A percentile compares a stretch with the other conserved stretches of the same genome.
These are phyloP conservation scores for Sarotherodon lohbergeri DNA, from an alignment of 2,113 vertebrate species.

Conservation along the genomic window DNA sequence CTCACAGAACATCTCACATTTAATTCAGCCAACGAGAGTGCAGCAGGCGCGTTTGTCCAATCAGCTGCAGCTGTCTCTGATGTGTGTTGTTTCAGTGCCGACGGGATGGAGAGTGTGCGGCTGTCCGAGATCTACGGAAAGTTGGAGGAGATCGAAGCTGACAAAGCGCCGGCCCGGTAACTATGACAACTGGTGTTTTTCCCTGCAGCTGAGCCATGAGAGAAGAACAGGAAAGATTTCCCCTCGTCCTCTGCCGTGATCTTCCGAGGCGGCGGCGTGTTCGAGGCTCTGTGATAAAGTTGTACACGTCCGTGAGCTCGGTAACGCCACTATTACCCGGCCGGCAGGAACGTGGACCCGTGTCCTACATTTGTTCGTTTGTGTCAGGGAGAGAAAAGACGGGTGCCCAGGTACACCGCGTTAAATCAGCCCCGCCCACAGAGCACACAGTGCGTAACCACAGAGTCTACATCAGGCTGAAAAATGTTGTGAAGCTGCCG, in stretches of 20 bases:
- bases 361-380: neutral
- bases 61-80: neutral
- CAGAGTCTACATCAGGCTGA: neutral
- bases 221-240: fast-evolving
- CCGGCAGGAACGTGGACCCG: neutral
- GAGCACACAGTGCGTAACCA: neutral
- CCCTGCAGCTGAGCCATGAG: neutral
- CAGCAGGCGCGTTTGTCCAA: neutral
- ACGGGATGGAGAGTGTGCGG: conserved; percentile 81
- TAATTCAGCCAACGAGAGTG: neutral
- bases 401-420: fast-evolving
- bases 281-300: neutral
- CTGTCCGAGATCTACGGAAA: conserved; percentile 88
- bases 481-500: fast-evolving
- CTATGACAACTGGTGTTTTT: neutral
- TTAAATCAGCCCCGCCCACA: neutral
- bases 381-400: neutral
- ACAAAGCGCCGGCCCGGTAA: conserved; percentile 96
- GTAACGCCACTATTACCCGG: neutral
- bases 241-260: neutral
- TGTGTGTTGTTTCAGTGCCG: conserved; percentile 66
- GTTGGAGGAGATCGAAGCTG: conserved; percentile 95
- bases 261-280: neutral
- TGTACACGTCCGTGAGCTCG: neutral
- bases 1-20: neutral